Conservation (phyloP, 2,797 vertebrate species). For the Austrolebias charrua region DNA sequence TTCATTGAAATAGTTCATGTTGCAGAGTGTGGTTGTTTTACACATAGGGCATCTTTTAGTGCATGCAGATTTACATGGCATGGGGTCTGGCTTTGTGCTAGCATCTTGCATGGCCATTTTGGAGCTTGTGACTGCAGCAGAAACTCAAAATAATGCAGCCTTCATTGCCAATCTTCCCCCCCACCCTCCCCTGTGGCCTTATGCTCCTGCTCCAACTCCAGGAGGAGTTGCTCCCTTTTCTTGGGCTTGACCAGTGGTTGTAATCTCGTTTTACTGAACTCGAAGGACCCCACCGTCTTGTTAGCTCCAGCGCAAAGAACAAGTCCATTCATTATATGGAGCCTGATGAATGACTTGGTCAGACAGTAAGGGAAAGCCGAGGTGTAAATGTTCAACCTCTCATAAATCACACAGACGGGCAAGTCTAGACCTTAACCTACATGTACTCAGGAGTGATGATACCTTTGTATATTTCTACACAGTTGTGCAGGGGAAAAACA, state of each 20-base stretch:
- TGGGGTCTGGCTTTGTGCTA: not conserved
- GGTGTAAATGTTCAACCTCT: conserved; percentile 86
- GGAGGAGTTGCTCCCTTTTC: conserved; percentile 71
- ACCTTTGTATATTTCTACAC: conserved; percentile 72
- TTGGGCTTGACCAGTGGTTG: conserved; percentile 77
- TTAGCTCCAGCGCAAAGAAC: conserved; percentile 80
- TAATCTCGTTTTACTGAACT: conserved; percentile 84
- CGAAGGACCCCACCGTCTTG: conserved; percentile 81
- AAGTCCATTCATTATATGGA: conserved; percentile 85
- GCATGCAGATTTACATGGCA: conserved; percentile 14
- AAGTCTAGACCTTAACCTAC: conserved; percentile 85
- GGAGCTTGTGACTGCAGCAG: conserved; percentile 37
- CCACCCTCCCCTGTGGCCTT: conserved; percentile 20
- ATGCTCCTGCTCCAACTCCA: conserved; percentile 57
- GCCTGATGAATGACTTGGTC: conserved; percentile 84
- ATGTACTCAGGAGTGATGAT: conserved; percentile 83
- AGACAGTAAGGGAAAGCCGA: conserved; percentile 84
- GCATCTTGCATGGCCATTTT: conserved; percentile 34
- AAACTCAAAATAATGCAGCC: conserved; percentile 37
- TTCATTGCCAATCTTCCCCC: conserved; percentile 22
- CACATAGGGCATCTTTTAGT: conserved; percentile 10
- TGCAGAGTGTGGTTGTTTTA: conserved; percentile 10
- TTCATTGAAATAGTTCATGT: conserved; percentile 32
- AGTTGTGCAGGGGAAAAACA: conserved; percentile 65
- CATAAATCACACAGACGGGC: conserved; percentile 83